Evolutionary conservation across 1,140 invertebrate genomes (phyloP).

Genomic region (Aphelenchoides besseyi): DNA sequence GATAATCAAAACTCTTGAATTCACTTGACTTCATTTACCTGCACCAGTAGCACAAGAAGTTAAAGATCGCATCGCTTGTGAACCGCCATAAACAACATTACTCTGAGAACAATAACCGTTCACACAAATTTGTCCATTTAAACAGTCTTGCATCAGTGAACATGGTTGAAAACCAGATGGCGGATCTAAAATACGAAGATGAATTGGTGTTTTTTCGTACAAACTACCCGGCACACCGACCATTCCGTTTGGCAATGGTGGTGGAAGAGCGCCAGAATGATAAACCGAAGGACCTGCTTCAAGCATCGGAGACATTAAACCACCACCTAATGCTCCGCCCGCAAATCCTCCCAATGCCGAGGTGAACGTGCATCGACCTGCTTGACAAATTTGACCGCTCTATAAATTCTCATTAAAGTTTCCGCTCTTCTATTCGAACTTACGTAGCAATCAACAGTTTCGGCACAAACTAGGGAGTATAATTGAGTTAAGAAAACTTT

Average conservation of each 20-base stretch:
- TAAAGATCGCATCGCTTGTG: conserved; percentile 29
- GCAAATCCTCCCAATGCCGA: background rate
- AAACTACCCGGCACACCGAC: conserved; percentile 14
- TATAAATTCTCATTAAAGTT: background rate
- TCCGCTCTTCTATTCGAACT: background rate
- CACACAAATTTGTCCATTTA: conserved; percentile 61
- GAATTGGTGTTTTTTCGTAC: background rate
- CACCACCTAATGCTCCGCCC: conserved; percentile 27
- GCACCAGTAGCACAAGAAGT: conserved; percentile 43
- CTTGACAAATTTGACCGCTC: conserved; percentile 50
- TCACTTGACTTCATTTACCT: too few species aligned
- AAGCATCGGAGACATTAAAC: conserved; percentile 13
- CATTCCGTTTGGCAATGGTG: conserved; percentile 12
- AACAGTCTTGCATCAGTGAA: conserved; percentile 48
- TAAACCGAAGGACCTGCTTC: background rate
- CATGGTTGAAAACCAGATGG: conserved; percentile 43
- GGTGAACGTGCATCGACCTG: conserved; percentile 45
- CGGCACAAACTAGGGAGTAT: conserved; percentile 40
- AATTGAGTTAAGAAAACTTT: conserved; percentile 9
- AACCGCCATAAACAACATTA: conserved; percentile 56
- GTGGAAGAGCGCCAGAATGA: background rate
- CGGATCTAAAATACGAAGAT: conserved; percentile 27
- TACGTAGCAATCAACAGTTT: conserved; percentile 47
- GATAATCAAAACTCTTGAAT: too few species aligned
- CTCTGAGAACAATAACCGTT: conserved; percentile 59